phyloP scores from a whole-genome alignment of 2,797 vertebrate genomes.

The Lacerta agilis region DNA sequence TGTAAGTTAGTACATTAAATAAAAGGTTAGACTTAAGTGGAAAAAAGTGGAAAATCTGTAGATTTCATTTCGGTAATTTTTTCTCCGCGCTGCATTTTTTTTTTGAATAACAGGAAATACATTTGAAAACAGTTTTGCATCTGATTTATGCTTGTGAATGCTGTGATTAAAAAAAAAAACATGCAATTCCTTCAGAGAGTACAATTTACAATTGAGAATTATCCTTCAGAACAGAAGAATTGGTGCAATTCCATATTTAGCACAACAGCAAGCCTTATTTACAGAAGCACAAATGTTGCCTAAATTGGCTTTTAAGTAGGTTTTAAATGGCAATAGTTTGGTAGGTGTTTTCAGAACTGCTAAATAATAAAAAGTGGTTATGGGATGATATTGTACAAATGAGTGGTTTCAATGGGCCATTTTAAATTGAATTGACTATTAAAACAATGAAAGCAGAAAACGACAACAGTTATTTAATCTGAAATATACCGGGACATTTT shows the following conservation, averaged over 20 bases:
- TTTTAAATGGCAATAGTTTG: slow-evolving; percentile 64
- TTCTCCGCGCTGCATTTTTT: slow-evolving; percentile 43
- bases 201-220: slow-evolving; percentile 68
- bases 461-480: slow-evolving; percentile 65
- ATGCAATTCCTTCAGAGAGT: slow-evolving; percentile 53
- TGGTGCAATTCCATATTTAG: slow-evolving; percentile 55
- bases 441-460: slow-evolving; percentile 65
- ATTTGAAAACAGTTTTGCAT: slow-evolving; percentile 56
- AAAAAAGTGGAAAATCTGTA: slow-evolving; percentile 56
- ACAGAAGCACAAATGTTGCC: slow-evolving; percentile 60
- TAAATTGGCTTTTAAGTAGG: slow-evolving; percentile 64
- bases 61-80: slow-evolving; percentile 71
- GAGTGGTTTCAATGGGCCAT: slow-evolving; percentile 60
- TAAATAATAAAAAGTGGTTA: slow-evolving; percentile 56
- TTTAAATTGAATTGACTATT: slow-evolving; percentile 66
- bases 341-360: slow-evolving; percentile 62
- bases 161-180: slow-evolving; percentile 59
- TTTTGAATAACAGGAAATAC: slow-evolving; percentile 36
- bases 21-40: slow-evolving; percentile 40
- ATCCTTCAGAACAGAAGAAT: slow-evolving; percentile 67
- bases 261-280: slow-evolving; percentile 59
- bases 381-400: slow-evolving; percentile 61
- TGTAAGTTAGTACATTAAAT: slow-evolving; percentile 65
- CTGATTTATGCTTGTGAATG: slow-evolving; percentile 66
- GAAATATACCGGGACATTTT: slow-evolving; percentile 66